A percentile compares a stretch with the other conserved stretches of the same genome.
phyloP scores from a whole-genome alignment of 2,888 invertebrate genomes.

The Plebejus argus region DNA sequence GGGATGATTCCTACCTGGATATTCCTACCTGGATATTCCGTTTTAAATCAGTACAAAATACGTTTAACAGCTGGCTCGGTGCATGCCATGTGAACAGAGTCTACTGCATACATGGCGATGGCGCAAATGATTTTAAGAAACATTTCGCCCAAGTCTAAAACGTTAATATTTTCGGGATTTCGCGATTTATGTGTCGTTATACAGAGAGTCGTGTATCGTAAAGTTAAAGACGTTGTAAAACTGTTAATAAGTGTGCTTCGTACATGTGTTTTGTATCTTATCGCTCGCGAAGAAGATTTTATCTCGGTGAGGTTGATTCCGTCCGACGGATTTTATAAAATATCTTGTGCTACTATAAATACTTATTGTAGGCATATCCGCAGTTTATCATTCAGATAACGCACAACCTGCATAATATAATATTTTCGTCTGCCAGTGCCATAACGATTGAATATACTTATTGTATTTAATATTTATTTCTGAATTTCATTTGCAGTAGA shows the following conservation, averaged over 20 bases:
- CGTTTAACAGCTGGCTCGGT: slow-evolving; percentile 40
- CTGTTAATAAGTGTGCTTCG: slow-evolving; percentile 53
- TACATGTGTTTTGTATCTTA: slow-evolving; percentile 44
- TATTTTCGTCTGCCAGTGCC: neutral
- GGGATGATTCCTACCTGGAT: slow-evolving; percentile 57
- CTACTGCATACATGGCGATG: slow-evolving; percentile 18
- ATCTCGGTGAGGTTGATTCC: slow-evolving; percentile 20
- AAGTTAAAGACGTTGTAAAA: slow-evolving; percentile 49
- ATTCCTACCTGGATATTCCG: slow-evolving; percentile 53
- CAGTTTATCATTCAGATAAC: neutral
- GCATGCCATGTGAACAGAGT: slow-evolving; percentile 29
- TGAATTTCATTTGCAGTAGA: neutral
- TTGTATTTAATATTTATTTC: too few species aligned
- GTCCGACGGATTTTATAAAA: neutral
- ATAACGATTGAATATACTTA: neutral
- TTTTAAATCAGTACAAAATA: slow-evolving; percentile 16
- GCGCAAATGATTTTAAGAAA: slow-evolving; percentile 9
- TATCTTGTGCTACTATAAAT: neutral
- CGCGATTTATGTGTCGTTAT: slow-evolving; percentile 36
- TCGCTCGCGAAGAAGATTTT: slow-evolving; percentile 26
- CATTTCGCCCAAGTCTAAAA: neutral
- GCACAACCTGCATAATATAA: slow-evolving; percentile 1
- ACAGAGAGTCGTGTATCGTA: slow-evolving; percentile 51
- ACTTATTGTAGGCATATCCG: neutral
- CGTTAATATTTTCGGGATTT: neutral